Conservation (phyloP, 2,113 vertebrate species). For the Cromileptes altivelis region DNA sequence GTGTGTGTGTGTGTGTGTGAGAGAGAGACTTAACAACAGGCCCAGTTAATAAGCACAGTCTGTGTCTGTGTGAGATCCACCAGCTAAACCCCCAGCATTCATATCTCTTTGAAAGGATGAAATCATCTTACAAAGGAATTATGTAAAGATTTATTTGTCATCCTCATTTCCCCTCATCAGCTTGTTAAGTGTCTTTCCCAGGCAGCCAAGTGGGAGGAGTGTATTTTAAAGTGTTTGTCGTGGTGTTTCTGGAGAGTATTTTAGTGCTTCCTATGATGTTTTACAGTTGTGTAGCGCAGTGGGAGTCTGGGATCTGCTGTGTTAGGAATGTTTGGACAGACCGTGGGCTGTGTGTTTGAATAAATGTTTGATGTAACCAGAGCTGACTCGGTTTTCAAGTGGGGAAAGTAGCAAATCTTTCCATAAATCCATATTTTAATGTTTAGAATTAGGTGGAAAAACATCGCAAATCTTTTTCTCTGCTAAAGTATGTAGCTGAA, state of each 20-base stretch:
- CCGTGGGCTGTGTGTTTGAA: slow-evolving; percentile 10
- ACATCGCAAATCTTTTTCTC: not conserved
- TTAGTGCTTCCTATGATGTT: slow-evolving; percentile 48
- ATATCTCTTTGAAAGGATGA: slow-evolving; percentile 12
- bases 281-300: slow-evolving; percentile 18
- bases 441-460: not conserved
- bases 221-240: slow-evolving; percentile 2
- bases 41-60: not conserved
- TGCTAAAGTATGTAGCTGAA: too few relatives aligned
- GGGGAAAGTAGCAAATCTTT: not conserved
- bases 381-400: slow-evolving; percentile 3
- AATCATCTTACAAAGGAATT: not conserved
- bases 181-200: slow-evolving; percentile 5
- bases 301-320: slow-evolving; percentile 24
- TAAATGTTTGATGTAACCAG: not conserved
- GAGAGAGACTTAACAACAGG: not conserved
- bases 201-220: not conserved
- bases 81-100: slow-evolving; percentile 12
- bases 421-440: not conserved
- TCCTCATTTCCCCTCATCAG: not conserved
- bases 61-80: not conserved
- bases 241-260: slow-evolving; percentile 21
- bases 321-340: slow-evolving; percentile 28
- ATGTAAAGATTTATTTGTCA: not conserved
- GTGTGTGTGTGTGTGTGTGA: not conserved